Evolutionary conservation across 2,113 vertebrate genomes (phyloP), one percentile per base, ranked within the genome.

Genomic region (Peucedramus taeniatus): DNA sequence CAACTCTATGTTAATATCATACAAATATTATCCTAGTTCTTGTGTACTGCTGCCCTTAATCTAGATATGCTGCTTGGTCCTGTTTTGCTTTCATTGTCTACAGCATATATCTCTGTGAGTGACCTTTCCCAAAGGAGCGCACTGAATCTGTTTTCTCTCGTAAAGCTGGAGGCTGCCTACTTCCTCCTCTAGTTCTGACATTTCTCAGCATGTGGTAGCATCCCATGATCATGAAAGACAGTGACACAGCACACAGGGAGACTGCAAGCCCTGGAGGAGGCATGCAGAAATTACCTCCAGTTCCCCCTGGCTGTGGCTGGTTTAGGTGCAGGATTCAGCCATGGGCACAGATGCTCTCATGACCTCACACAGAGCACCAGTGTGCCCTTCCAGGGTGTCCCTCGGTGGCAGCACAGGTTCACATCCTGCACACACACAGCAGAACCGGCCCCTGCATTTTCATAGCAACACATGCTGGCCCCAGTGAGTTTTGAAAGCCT

Each of bases 281-380:
- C 15, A 42, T 63, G 37, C 10, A 70, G 59, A 28, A 17, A 7
- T n/a, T 49, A 8, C 59, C 83, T 72, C 10, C 21, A 49, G n/a
- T 64, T 61, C 13, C 6, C 15, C 5, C 1, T 42, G 45, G 7
- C 10, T 31, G 40, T 26, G 27, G 21, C 40, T 71, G 28, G 19
- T 6, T 72, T 49, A 40, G 6, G 14, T 40, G 15, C 20, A 72
- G 47, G 23, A 33, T 35, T 50, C 2, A 26, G 5, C 16, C 13
- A 10, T 7, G 1, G 1, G 22, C 51, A 47, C 0, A 0, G 39
- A 27, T 1, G 0, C 60, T 74, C 22, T 33, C 19, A 19, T 9
- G 1, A 13, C 33, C 69, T 66, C 56, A 57, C 21, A 26, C 0
- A 1, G 11, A 33, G 9, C 23, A 64, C 4, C 21, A 5, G 6